Conservation (phyloP, 2,797 vertebrate species). For the Pseudochirops corinnae region DNA sequence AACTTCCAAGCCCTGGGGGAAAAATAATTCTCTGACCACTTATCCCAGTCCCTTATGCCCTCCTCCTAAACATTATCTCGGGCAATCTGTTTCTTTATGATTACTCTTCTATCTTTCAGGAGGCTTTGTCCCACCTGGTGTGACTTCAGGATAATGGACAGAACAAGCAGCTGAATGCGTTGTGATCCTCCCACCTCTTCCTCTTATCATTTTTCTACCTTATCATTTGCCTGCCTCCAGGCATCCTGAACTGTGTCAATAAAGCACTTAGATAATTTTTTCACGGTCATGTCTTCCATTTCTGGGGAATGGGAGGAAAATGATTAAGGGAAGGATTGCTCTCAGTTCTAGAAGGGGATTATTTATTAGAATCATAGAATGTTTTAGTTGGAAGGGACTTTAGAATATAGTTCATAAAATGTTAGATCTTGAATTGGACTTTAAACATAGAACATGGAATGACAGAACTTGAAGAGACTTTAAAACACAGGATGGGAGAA, state of each 20-base stretch:
- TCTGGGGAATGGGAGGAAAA: background rate
- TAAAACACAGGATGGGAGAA: background rate
- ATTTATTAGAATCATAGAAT: background rate
- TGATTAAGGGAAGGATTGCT: background rate
- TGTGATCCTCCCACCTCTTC: fast-evolving
- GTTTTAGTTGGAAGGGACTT: background rate
- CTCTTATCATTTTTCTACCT: background rate
- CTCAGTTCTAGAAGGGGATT: background rate
- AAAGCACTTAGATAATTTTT: conserved; percentile 64
- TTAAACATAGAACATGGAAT: background rate
- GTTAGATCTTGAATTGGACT: background rate
- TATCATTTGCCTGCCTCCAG: background rate
- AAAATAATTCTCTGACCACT: background rate
- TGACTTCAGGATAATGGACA: conserved; percentile 28
- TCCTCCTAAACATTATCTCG: background rate
- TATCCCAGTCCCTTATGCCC: background rate
- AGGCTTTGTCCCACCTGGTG: conserved; percentile 62
- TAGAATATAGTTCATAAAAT: background rate
- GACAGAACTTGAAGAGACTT: background rate
- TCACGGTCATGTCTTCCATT: conserved; percentile 29
- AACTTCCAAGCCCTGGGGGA: background rate
- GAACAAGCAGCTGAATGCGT: background rate
- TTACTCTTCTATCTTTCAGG: conserved; percentile 63
- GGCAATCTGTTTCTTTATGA: background rate
- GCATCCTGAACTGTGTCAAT: conserved; percentile 53